Conservation (phyloP, 2,113 vertebrate species). For the Neogobius melanostomus region DNA sequence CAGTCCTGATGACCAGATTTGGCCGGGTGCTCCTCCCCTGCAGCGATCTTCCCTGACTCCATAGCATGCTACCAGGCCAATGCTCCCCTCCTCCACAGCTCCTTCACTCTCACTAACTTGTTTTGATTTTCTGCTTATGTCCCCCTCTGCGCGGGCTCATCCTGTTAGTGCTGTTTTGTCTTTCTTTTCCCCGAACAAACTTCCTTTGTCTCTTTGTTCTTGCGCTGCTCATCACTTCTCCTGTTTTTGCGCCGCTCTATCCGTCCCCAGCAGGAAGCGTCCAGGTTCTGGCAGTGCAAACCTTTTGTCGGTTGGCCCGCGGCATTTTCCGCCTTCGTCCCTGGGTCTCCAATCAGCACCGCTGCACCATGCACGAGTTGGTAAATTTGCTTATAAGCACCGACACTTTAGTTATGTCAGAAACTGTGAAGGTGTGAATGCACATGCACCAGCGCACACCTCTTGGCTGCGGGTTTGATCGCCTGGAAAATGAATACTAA, state of each 20-base stretch:
- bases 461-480: conserved; percentile 65
- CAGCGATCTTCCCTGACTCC: conserved; percentile 69
- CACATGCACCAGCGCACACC: conserved; percentile 26
- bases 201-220: conserved; percentile 61
- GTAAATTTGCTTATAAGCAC: conserved; percentile 46
- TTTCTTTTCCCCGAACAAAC: conserved; percentile 53
- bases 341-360: conserved; percentile 46
- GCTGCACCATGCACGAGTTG: conserved; percentile 29
- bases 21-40: conserved; percentile 67
- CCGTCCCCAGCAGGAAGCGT: conserved; percentile 61
- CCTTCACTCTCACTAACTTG: conserved; percentile 26
- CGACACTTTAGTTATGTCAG: conserved; percentile 27
- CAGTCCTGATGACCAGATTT: conserved; percentile 73
- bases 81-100: conserved; percentile 45
- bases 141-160: conserved; percentile 35
- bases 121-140: conserved; percentile 40
- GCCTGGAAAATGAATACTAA: conserved; percentile 73
- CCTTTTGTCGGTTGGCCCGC: conserved; percentile 52
- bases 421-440: conserved; percentile 31
- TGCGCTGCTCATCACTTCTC: conserved; percentile 54
- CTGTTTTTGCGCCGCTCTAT: conserved; percentile 46
- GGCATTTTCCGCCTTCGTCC: conserved; percentile 51
- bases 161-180: conserved; percentile 52
- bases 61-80: conserved; percentile 53
- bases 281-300: conserved; percentile 50